Base-by-base conservation (phyloP, 2,797 vertebrate genomes). In the Propithecus deckenii region DNA sequence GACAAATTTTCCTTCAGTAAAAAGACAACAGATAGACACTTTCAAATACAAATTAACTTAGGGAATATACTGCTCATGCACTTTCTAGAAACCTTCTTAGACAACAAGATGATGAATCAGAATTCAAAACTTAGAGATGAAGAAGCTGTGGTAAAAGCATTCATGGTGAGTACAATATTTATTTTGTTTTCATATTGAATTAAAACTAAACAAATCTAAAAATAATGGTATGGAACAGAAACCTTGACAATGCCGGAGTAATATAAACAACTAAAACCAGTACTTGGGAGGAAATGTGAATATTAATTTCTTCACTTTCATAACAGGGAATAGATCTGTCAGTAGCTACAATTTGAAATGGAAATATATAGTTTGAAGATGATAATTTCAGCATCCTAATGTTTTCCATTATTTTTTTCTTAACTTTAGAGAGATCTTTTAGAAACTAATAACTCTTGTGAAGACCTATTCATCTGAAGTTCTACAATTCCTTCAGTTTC, bases 351-450 rank as follows among this genome's bases (percentile, higher is more conserved):
- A n/a, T 22, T 61, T 94, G 57, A 91, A 50, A 69, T 41, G 72
- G 92, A 86, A 90, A 83, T 92, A 30, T 28, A 25, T 71, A 52
- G 23, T 89, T 80, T 75, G 46, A 76, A 89, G 71, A 69, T 80
- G 72, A 75, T 91, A 48, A 61, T 87, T 95, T 93, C 69, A 76
- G 57, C 79, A 91, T 95, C 74, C 95, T 97, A 97, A 97, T 84
- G 43, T 48, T 91, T 90, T 81, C 80, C 59, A 30, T 94, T 96
- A 57, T 94, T 97, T 96, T 96, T 87, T n/a, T 4, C 93, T 96
- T 95, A 97, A 97, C 94, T 95, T 95, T 74, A 98, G 94, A 94
- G 80, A 83, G 61, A 93, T 87, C 79, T 97, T 96, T 96, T 97
- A 98, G 94, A 96, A 96, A 94, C 91, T 93, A 74, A 25, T 94